Percentiles rank a stretch among this genome's conserved stretches.
Conservation (phyloP, 2,797 vertebrate genomes). For the Channallabes apus region DNA sequence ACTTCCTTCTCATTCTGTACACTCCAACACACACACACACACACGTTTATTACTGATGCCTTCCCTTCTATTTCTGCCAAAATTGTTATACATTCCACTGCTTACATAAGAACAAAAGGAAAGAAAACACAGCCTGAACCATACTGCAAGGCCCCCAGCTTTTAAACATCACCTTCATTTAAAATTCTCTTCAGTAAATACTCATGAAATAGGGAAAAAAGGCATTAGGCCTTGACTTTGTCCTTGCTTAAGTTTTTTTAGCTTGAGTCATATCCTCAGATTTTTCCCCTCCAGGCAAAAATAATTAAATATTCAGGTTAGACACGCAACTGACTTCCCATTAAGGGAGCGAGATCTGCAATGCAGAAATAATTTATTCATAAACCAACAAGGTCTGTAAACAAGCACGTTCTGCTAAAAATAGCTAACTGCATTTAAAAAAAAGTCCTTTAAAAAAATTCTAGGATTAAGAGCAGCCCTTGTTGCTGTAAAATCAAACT, state of each 20-base stretch:
- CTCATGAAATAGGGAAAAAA: not conserved
- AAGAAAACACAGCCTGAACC: not conserved
- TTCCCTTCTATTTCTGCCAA: conserved; percentile 8
- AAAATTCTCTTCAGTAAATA: not conserved
- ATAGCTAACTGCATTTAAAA: not conserved
- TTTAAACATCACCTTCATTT: not conserved
- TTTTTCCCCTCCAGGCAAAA: not conserved
- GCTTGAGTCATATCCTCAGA: not conserved
- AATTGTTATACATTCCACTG: not conserved
- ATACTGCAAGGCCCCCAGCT: not conserved
- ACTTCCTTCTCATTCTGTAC: not conserved
- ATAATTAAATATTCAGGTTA: not conserved
- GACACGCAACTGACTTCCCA: not conserved
- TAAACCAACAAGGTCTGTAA: not conserved
- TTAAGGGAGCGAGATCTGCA: not conserved
- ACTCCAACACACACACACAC: not conserved
- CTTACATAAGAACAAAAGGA: not conserved
- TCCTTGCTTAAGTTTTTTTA: not conserved
- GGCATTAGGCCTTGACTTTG: not conserved
- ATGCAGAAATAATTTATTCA: conserved; percentile 20
- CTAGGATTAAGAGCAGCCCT: not conserved
- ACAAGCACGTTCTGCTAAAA: not conserved
- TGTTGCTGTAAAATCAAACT: not conserved
- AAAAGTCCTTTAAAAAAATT: not conserved
- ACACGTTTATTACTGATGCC: conserved; percentile 1